phyloP scores from a whole-genome alignment of 2,113 vertebrate genomes.

The Dasyornis broadbenti region DNA sequence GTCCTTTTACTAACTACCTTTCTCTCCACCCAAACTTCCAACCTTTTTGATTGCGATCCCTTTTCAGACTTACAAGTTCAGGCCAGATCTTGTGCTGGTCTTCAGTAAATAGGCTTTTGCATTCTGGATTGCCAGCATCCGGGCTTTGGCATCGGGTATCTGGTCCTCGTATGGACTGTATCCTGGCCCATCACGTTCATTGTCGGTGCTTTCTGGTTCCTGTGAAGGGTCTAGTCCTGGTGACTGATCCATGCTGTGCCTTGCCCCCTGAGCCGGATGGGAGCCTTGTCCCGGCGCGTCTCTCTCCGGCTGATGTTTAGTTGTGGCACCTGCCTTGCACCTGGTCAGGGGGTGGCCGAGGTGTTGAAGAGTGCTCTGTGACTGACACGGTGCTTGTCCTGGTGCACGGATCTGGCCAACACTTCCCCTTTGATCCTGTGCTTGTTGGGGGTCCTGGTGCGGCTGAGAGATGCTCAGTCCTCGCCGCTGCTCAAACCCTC shows the following conservation, averaged over 20 bases:
- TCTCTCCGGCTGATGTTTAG: too few relatives aligned
- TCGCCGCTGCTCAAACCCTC: neutral
- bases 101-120: slow-evolving; percentile 80
- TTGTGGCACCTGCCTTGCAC: neutral
- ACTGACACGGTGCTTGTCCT: neutral
- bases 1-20: neutral
- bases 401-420: neutral
- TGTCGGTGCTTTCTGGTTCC: neutral
- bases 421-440: neutral
- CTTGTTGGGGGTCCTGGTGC: too few relatives aligned
- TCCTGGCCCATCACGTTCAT: neutral
- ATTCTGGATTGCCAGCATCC: slow-evolving; percentile 53
- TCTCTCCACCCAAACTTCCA: neutral
- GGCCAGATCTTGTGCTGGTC: slow-evolving; percentile 72
- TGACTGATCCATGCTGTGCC: neutral
- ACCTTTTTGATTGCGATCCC: neutral
- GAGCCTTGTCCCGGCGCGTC: neutral
- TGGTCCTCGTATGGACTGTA: neutral
- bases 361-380: neutral
- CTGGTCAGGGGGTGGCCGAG: neutral
- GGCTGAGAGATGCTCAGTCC: too few relatives aligned
- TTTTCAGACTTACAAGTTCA: slow-evolving; percentile 82
- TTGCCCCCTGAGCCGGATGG: neutral
- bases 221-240: too few relatives aligned
- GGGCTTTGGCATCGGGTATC: neutral